A percentile compares a stretch with the other conserved stretches of the same genome.
Conservation (phyloP, 2,113 vertebrate species). For the Delphinus delphis region DNA sequence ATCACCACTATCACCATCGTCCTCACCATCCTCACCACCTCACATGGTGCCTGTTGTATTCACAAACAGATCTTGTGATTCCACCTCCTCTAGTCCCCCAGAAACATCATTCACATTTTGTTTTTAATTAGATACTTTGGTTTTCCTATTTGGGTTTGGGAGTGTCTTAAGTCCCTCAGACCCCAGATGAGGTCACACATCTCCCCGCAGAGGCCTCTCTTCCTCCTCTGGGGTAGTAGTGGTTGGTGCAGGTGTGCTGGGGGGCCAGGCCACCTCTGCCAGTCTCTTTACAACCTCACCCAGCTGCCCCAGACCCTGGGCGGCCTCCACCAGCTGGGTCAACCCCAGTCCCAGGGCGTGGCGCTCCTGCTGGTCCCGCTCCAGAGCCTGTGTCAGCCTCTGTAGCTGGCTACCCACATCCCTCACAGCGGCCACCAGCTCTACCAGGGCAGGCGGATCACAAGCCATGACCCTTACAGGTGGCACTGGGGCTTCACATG, state of each 20-base stretch:
- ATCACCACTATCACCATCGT: rapidly evolving
- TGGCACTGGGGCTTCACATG: neutral
- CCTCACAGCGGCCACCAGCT: slow-evolving; percentile 68
- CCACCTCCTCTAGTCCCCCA: neutral
- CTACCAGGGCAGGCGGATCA: slow-evolving; percentile 68
- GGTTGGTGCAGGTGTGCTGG: neutral
- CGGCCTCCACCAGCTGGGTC: slow-evolving; percentile 45
- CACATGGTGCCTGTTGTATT: rapidly evolving
- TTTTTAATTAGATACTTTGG: slow-evolving; percentile 8
- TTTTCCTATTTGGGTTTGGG: neutral
- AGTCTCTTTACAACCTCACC: slow-evolving; percentile 50
- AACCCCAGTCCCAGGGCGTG: slow-evolving; percentile 34
- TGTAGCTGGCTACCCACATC: slow-evolving; percentile 54
- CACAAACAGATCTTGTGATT: neutral
- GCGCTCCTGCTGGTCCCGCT: slow-evolving; percentile 57
- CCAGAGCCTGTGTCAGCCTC: slow-evolving; percentile 54
- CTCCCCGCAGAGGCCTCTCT: slow-evolving; percentile 72
- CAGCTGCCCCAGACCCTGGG: slow-evolving; percentile 60
- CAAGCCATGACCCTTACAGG: slow-evolving; percentile 71
- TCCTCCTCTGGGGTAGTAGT: slow-evolving; percentile 55
- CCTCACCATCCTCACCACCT: neutral
- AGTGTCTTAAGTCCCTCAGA: neutral
- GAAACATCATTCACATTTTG: neutral
- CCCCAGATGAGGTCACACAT: slow-evolving; percentile 53
- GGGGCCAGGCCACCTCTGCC: slow-evolving; percentile 36